Conservation (phyloP, 1,140 invertebrate species). For the Steinernema feltiae region DNA sequence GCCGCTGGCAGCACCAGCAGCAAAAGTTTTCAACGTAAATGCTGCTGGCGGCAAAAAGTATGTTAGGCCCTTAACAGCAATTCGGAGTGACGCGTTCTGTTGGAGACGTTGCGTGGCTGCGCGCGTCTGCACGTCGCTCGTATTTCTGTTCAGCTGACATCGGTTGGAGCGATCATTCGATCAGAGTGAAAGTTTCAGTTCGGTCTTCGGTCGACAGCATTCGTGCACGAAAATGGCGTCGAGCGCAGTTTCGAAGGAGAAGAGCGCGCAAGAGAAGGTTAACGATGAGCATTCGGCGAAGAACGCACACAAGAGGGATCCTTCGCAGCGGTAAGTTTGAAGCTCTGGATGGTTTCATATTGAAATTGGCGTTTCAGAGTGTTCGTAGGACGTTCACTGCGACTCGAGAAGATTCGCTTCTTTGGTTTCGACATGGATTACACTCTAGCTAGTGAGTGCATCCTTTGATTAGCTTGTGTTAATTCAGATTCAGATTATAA, state of each 20-base stretch:
- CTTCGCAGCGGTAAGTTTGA: not conserved
- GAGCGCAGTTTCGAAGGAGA: not conserved
- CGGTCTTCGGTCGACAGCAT: no score
- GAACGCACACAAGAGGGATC: not conserved
- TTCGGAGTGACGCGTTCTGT: no score
- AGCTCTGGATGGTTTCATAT: not conserved
- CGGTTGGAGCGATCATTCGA: no score
- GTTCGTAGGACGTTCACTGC: conserved; percentile 92
- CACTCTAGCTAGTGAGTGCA: conserved; percentile 81
- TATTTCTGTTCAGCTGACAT: no score
- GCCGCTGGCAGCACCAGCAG: no score
- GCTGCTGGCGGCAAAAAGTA: no score
- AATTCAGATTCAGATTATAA: conserved; percentile 73
- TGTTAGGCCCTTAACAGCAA: no score
- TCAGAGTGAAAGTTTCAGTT: no score
- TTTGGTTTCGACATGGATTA: conserved; percentile 99
- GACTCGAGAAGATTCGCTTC: conserved; percentile 96
- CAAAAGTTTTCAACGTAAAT: no score
- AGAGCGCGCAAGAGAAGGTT: not conserved
- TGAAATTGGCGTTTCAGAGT: conserved; percentile 68
- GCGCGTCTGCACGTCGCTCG: no score
- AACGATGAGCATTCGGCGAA: not conserved
- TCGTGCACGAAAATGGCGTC: no score
- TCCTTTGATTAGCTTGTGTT: conserved; percentile 6
- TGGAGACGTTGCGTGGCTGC: no score